phyloP scores from a whole-genome alignment of 92 coral and sea anemone species.

The Paramuricea clavata region DNA sequence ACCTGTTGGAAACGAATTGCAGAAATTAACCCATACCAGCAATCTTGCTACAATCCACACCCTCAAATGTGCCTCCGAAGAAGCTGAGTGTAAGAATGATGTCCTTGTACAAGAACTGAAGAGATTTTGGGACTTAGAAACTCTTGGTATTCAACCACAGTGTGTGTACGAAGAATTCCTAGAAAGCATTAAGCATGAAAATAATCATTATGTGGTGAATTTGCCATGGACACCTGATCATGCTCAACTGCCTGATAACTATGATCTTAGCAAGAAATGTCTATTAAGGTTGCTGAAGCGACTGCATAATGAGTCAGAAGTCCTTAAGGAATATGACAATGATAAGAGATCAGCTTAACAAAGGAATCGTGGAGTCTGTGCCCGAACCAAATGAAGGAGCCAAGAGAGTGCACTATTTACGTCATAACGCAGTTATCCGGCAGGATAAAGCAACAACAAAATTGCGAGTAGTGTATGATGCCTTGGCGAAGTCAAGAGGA shows the following conservation, averaged over 20 bases:
- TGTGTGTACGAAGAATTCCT: slow-evolving; percentile 26
- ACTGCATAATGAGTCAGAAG: slow-evolving; percentile 20
- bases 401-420: slow-evolving; percentile 49
- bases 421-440: slow-evolving; percentile 36
- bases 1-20: neutral
- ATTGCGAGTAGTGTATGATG: slow-evolving; percentile 39
- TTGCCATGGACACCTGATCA: slow-evolving; percentile 41
- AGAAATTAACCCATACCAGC: neutral
- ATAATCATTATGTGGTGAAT: slow-evolving; percentile 7
- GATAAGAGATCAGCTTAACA: slow-evolving; percentile 52
- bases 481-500: slow-evolving; percentile 42
- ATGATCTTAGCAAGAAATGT: slow-evolving; percentile 31
- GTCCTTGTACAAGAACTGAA: slow-evolving; percentile 15
- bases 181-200: slow-evolving; percentile 10
- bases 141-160: slow-evolving; percentile 24
- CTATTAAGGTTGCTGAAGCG: slow-evolving; percentile 16
- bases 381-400: slow-evolving; percentile 41
- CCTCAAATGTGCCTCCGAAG: slow-evolving; percentile 25
- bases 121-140: slow-evolving; percentile 42
- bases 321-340: slow-evolving; percentile 26
- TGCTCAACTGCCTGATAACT: slow-evolving; percentile 37
- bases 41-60: slow-evolving; percentile 28
- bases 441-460: slow-evolving; percentile 49
- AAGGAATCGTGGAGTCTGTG: slow-evolving; percentile 54
- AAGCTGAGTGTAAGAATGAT: slow-evolving; percentile 22